phyloP scores from a whole-genome alignment of 1,140 invertebrate genomes.

The Drosophila neocordata region DNA sequence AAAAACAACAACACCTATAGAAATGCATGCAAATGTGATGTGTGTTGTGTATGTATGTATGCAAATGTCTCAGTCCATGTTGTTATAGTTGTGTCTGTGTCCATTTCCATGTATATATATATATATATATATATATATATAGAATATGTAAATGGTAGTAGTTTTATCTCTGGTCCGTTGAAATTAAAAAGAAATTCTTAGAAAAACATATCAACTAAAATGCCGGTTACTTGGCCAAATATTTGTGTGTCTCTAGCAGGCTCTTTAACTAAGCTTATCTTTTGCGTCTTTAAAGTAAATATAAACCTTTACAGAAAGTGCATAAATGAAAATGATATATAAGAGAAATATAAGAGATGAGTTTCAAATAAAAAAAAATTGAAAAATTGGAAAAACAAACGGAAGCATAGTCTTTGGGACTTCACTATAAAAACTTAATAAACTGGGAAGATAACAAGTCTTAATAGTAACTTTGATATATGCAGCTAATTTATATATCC shows the following conservation, averaged over 20 bases:
- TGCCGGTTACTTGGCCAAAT: constrained; percentile 11
- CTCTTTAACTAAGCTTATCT: not conserved
- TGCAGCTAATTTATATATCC: too few species aligned
- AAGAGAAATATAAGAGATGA: too few species aligned
- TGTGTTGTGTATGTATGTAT: constrained; percentile 50
- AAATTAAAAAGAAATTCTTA: constrained; percentile 56
- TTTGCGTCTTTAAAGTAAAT: not conserved
- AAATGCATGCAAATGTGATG: constrained; percentile 50
- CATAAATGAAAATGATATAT: not conserved
- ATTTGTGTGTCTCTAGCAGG: not conserved
- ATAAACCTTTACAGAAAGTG: not conserved
- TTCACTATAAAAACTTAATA: too few species aligned
- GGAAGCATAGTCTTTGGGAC: too few species aligned
- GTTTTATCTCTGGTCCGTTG: constrained; percentile 50
- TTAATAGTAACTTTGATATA: too few species aligned
- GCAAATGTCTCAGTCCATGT: constrained; percentile 13
- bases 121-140: too few species aligned
- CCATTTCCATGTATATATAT: constrained; percentile 28
- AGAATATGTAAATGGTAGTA: constrained; percentile 59
- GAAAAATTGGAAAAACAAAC: too few species aligned
- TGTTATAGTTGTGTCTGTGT: constrained; percentile 5
- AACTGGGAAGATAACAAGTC: too few species aligned
- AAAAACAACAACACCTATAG: constrained; percentile 28
- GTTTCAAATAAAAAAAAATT: not conserved
- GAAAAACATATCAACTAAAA: constrained; percentile 21